Evolutionary conservation across 1,140 invertebrate species (phyloP), one percentile per base, ranked within the genome.

Genomic region (Bombus waltoni): DNA sequence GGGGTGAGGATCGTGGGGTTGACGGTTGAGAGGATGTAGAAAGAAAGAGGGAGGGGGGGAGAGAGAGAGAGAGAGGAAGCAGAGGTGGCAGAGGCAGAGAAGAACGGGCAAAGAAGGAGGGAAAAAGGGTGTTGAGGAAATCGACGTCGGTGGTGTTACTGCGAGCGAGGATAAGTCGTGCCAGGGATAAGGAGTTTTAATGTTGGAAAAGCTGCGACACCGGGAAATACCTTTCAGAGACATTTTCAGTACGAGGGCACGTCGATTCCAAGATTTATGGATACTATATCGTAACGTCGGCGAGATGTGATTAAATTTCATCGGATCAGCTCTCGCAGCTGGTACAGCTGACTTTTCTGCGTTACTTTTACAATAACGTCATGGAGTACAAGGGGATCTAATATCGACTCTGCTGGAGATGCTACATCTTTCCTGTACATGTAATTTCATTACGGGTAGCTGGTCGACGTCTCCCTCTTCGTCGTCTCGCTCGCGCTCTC

Each of bases 121-220:
- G 28, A 22, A n/a, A 32, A 62, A 42, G n/a, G 47, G 78, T 78
- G 78, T 89, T 42, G 65, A 77, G 85, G 87, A 90, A 91, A 90
- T 88, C 89, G 89, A 90, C 72, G 87, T 88, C 77, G 66, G 74
- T 77, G 75, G 77, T 76, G 81, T 86, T 86, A 77, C 81, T 11
- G 80, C 66, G 83, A 77, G 72, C 66, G 47, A 66, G 89, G 89
- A 88, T 90, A 88, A 90, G 86, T 75, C 76, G 47, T 66, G 70
- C 40, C 40, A 85, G 80, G 88, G 82, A 88, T 90, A 88, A 90
- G 76, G 86, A 90, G 86, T 90, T 90, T 90, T 90, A 90, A 90
- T 90, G 88, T 82, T 71, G 68, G 82, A 40, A 90, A 89, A 90
- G 81, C 74, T 80, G 74, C 81, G 65, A 70, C 68, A 57, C 57